phyloP scores from a whole-genome alignment of 2,888 invertebrate genomes.

The Cataglyphis rosenhaueri region DNA sequence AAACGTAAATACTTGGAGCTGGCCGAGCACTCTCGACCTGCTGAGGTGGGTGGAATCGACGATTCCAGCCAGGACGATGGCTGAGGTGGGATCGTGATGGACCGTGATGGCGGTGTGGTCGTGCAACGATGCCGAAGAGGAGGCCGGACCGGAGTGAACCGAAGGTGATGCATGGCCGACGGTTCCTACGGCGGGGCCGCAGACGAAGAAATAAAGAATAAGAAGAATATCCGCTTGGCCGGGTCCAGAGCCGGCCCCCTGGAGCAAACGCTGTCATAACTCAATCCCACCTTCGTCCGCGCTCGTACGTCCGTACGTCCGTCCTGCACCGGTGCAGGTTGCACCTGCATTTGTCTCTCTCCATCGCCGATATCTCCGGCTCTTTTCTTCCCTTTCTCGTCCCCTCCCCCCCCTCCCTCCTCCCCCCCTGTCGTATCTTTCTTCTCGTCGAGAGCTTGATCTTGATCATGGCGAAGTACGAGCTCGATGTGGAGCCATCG shows the following conservation, averaged over 20 bases:
- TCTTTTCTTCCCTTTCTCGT: neutral
- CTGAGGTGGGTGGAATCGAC: slow-evolving; percentile 83
- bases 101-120: slow-evolving; percentile 76
- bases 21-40: slow-evolving; percentile 56
- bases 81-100: slow-evolving; percentile 81
- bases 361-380: slow-evolving; percentile 36
- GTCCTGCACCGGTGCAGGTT: slow-evolving; percentile 75
- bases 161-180: slow-evolving; percentile 85
- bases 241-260: slow-evolving; percentile 83
- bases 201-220: slow-evolving; percentile 83
- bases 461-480: slow-evolving; percentile 64
- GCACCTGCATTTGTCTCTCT: slow-evolving; percentile 67
- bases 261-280: slow-evolving; percentile 86
- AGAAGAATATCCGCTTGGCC: slow-evolving; percentile 83
- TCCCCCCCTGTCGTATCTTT: slow-evolving; percentile 18
- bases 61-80: slow-evolving; percentile 73
- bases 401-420: neutral
- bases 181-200: slow-evolving; percentile 80
- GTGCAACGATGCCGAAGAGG: slow-evolving; percentile 77
- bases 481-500: slow-evolving; percentile 64
- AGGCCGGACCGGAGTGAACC: slow-evolving; percentile 83
- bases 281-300: slow-evolving; percentile 85
- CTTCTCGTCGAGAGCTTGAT: slow-evolving; percentile 51
- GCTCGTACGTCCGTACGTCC: slow-evolving; percentile 75
- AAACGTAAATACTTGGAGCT: slow-evolving; percentile 53